Percentiles rank a stretch among this genome's conserved stretches.
Conservation (phyloP, 2,888 invertebrate species). For the Sisyra terminalis region DNA sequence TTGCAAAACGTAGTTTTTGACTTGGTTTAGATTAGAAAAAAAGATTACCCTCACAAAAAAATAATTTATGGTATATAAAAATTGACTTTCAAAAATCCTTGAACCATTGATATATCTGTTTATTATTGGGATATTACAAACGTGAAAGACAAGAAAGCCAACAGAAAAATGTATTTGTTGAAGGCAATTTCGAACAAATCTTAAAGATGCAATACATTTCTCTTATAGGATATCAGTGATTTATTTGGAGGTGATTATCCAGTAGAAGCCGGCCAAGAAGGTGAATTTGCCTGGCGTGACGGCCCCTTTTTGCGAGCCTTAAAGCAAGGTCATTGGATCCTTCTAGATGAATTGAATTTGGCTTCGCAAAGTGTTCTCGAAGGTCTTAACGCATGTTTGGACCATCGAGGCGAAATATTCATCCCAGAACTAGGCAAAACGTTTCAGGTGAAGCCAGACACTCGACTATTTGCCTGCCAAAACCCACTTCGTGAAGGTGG, state of each 20-base stretch:
- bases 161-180: too few relatives aligned
- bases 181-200: too few relatives aligned
- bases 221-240: constrained; percentile 87
- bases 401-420: constrained; percentile 91
- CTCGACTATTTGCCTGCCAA: constrained; percentile 92
- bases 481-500: constrained; percentile 95
- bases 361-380: constrained; percentile 97
- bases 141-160: too few relatives aligned
- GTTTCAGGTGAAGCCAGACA: constrained; percentile 55
- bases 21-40: too few relatives aligned
- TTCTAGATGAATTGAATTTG: constrained; percentile 94
- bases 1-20: too few relatives aligned
- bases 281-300: constrained; percentile 90
- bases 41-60: too few relatives aligned
- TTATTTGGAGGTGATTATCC: constrained; percentile 97
- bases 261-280: constrained; percentile 67
- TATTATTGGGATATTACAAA: too few relatives aligned
- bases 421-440: constrained; percentile 86
- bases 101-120: too few relatives aligned
- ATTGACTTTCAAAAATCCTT: too few relatives aligned
- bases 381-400: constrained; percentile 95
- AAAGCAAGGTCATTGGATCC: constrained; percentile 86
- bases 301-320: constrained; percentile 89
- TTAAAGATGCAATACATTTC: too few relatives aligned
- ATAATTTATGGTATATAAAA: too few relatives aligned